phyloP scores from a whole-genome alignment of 2,888 invertebrate species.

The Congeria kusceri region DNA sequence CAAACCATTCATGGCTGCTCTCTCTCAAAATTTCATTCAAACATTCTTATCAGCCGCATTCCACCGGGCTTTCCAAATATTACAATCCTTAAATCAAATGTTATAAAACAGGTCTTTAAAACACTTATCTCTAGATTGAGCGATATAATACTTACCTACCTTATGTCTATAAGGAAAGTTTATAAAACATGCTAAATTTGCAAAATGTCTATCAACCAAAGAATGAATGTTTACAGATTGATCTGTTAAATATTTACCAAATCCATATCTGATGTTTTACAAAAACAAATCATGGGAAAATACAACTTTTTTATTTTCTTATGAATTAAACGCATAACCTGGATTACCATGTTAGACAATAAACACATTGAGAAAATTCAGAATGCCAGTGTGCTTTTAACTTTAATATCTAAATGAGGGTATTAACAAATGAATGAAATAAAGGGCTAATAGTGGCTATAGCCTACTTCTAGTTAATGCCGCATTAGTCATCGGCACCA shows the following conservation, averaged over 20 bases:
- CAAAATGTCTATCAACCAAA: conserved; percentile 55
- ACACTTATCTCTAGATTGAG: conserved; percentile 40
- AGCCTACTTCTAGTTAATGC: too few relatives aligned
- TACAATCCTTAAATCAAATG: conserved; percentile 45
- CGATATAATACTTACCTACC: conserved; percentile 34
- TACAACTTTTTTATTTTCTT: conserved; percentile 8
- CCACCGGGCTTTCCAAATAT: conserved; percentile 42
- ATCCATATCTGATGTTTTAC: conserved; percentile 28
- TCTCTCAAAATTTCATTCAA: conserved; percentile 50
- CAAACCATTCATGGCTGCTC: conserved; percentile 41
- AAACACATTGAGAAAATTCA: too few relatives aligned
- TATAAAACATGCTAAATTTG: conserved; percentile 42
- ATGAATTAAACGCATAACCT: background rate
- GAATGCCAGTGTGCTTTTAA: too few relatives aligned
- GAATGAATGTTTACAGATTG: conserved; percentile 44
- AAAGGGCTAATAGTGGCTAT: too few relatives aligned
- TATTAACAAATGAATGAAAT: too few relatives aligned
- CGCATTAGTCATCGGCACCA: too few relatives aligned
- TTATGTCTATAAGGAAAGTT: conserved; percentile 42
- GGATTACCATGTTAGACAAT: background rate
- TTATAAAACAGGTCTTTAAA: conserved; percentile 47
- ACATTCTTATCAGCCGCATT: conserved; percentile 51
- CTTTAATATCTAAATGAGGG: too few relatives aligned
- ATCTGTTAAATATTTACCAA: conserved; percentile 41
- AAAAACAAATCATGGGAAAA: conserved; percentile 37